These are phyloP conservation scores for Megalopta genalis DNA, from an alignment of 1,140 invertebrate species.

Conservation along the genomic window DNA sequence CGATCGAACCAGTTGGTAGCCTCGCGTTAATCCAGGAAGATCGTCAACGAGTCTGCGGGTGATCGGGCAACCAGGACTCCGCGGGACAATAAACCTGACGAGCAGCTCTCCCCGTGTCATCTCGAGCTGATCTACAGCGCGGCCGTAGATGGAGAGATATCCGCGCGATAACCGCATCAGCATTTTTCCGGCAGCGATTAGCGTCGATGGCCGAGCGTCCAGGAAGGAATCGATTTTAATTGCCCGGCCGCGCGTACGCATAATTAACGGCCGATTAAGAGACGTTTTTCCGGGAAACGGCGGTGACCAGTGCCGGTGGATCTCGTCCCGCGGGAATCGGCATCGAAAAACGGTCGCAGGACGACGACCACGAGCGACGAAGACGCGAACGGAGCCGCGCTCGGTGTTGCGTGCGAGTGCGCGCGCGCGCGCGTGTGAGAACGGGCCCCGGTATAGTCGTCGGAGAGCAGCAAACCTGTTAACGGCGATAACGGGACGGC, in stretches of 20 bases:
- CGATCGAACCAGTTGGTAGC: too few relatives aligned
- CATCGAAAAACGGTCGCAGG: background rate
- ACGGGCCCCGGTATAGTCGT: background rate
- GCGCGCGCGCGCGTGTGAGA: slow-evolving; percentile 25
- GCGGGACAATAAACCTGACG: too few relatives aligned
- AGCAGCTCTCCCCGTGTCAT: too few relatives aligned
- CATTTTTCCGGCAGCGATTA: background rate
- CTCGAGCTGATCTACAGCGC: too few relatives aligned
- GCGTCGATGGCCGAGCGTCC: background rate
- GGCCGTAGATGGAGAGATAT: too few relatives aligned
- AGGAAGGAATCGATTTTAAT: background rate
- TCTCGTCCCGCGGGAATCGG: background rate
- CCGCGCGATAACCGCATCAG: background rate
- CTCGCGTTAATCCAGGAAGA: too few relatives aligned
- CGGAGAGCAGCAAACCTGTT: slow-evolving; percentile 33
- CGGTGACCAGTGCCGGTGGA: background rate
- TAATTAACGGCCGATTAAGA: slow-evolving; percentile 4
- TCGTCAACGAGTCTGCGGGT: too few relatives aligned
- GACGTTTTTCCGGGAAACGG: background rate
- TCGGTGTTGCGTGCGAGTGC: too few relatives aligned
- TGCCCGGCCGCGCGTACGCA: too few relatives aligned
- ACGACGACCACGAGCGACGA: background rate
- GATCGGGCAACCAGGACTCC: too few relatives aligned
- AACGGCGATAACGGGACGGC: slow-evolving; percentile 58
- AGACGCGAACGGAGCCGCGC: background rate